phyloP scores from a whole-genome alignment of 2,113 vertebrate species.

The Tetraodon nigroviridis region DNA sequence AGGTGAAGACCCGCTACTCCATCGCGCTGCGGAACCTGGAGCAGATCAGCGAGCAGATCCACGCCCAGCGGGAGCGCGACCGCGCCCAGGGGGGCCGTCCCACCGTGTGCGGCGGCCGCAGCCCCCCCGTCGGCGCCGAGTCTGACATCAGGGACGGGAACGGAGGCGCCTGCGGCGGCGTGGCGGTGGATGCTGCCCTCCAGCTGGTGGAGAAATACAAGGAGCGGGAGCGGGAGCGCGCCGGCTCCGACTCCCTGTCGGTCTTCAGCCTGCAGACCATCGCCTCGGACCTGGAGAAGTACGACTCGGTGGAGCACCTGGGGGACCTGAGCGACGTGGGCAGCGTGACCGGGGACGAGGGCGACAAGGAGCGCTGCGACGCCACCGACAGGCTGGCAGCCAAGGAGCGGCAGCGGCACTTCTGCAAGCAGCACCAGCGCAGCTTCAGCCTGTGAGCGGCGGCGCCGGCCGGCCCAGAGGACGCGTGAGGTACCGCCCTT shows the following conservation, averaged over 20 bases:
- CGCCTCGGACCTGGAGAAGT: conserved; percentile 90
- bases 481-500: too few relatives aligned
- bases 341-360: conserved; percentile 61
- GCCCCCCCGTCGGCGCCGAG: conserved; percentile 73
- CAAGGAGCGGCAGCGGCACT: conserved; percentile 60
- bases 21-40: conserved; percentile 87
- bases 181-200: conserved; percentile 41
- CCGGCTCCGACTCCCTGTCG: conserved; percentile 76
- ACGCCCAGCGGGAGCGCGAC: conserved; percentile 75
- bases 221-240: conserved; percentile 61
- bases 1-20: conserved; percentile 87
- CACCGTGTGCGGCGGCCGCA: conserved; percentile 62
- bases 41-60: conserved; percentile 92
- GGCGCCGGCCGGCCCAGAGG: too few relatives aligned
- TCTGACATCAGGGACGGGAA: conserved; percentile 43
- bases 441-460: conserved; percentile 80
- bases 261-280: conserved; percentile 89
- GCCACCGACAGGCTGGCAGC: conserved; percentile 23
- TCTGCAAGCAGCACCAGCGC: conserved; percentile 79
- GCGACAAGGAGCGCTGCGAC: conserved; percentile 36
- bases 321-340: conserved; percentile 74
- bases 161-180: conserved; percentile 51
- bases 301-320: conserved; percentile 89
- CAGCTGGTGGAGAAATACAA: conserved; percentile 68
- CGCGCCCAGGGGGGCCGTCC: conserved; percentile 38